These are phyloP conservation scores for Halichoeres trimaculatus DNA, from an alignment of 2,113 vertebrate species.

Conservation along the genomic window DNA sequence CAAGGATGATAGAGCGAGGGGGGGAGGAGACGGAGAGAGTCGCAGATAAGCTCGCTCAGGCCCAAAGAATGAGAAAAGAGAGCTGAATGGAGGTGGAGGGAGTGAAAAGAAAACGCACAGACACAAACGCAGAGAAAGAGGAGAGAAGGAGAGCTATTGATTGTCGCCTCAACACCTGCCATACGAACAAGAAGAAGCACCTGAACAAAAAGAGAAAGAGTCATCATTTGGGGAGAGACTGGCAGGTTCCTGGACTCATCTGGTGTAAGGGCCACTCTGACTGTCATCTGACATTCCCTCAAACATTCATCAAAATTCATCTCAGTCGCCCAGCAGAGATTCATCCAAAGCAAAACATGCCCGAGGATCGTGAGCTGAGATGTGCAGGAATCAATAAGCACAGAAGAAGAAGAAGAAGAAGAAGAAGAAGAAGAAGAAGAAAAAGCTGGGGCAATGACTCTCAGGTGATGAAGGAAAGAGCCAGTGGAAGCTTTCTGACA, in stretches of 20 bases:
- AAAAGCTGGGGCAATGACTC: not conserved
- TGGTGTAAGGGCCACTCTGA: slow-evolving; percentile 39
- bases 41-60: slow-evolving; percentile 19
- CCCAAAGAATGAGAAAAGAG: slow-evolving; percentile 15
- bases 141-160: slow-evolving; percentile 52
- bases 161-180: slow-evolving; percentile 58
- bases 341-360: slow-evolving; percentile 53
- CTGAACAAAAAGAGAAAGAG: slow-evolving; percentile 68
- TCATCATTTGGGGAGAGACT: slow-evolving; percentile 72
- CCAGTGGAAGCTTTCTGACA: not conserved
- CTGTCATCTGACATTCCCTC: slow-evolving; percentile 58
- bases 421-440: not conserved
- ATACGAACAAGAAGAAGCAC: slow-evolving; percentile 43
- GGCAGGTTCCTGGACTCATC: slow-evolving; percentile 50
- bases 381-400: slow-evolving; percentile 23
- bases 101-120: slow-evolving; percentile 34
- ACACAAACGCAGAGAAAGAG: slow-evolving; percentile 1
- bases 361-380: slow-evolving; percentile 19
- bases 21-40: slow-evolving; percentile 3
- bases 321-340: slow-evolving; percentile 40
- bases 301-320: slow-evolving; percentile 72
- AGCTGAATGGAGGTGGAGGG: slow-evolving; percentile 15
- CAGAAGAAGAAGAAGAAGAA: not conserved
- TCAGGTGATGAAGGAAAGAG: slow-evolving; percentile 19
- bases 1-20: slow-evolving; percentile 49